Evolutionary conservation across 64 coral and sea anemone genomes (phyloP).

Genomic region (Montipora cactus): DNA sequence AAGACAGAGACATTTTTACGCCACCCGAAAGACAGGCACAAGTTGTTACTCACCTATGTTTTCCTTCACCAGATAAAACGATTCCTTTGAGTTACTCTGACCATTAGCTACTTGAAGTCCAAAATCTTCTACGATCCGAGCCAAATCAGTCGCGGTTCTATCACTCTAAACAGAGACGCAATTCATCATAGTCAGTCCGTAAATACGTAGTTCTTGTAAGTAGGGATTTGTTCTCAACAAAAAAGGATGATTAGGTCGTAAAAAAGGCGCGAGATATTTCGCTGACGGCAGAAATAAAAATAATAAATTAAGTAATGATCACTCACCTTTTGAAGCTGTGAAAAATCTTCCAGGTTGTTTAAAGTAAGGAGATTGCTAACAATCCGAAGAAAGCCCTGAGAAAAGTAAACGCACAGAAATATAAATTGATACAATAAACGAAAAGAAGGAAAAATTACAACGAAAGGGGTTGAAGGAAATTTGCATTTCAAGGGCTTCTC

Average conservation of each 20-base stretch:
- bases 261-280: too few species aligned
- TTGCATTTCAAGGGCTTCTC: too few species aligned
- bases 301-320: too few species aligned
- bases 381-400: slow-evolving; percentile 45
- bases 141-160: slow-evolving; percentile 42
- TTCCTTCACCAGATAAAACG: not conserved
- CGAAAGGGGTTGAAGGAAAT: too few species aligned
- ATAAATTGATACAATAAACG: too few species aligned
- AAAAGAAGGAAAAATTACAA: not conserved
- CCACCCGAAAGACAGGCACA: too few species aligned
- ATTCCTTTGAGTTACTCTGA: not conserved
- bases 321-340: slow-evolving; percentile 41
- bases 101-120: slow-evolving; percentile 54
- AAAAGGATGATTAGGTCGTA: too few species aligned
- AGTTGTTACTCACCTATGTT: slow-evolving; percentile 1
- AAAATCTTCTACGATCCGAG: slow-evolving; percentile 22
- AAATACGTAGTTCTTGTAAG: too few species aligned
- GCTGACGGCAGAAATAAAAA: too few species aligned
- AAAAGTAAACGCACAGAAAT: not conserved
- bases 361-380: slow-evolving; percentile 61
- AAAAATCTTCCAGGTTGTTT: slow-evolving; percentile 37
- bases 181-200: not conserved
- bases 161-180: slow-evolving; percentile 36
- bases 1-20: too few species aligned
- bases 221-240: not conserved